phyloP scores from a whole-genome alignment of 2,888 invertebrate genomes.

The Dicyrtoma fusca region DNA sequence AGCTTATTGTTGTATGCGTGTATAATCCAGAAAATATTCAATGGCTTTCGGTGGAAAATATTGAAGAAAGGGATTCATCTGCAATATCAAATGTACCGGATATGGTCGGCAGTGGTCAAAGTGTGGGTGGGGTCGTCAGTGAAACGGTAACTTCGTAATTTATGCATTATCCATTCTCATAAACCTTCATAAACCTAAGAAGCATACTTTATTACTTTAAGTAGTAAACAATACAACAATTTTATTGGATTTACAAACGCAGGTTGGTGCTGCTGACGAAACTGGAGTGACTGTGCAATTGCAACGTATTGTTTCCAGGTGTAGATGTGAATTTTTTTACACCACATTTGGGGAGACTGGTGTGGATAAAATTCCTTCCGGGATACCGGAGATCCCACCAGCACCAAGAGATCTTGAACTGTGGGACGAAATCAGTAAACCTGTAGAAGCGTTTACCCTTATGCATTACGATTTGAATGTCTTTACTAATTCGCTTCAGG shows the following conservation, averaged over 20 bases:
- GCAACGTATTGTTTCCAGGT: constrained; percentile 94
- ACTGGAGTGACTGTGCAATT: constrained; percentile 65
- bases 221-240: no score
- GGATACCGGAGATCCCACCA: constrained; percentile 69
- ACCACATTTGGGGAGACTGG: constrained; percentile 86
- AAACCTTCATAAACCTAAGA: no score
- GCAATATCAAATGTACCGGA: constrained; percentile 84
- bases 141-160: constrained; percentile 69
- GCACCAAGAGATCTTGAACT: constrained; percentile 70
- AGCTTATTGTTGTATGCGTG: constrained; percentile 53
- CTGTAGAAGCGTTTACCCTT: constrained; percentile 94
- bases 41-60: constrained; percentile 94
- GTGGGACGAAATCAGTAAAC: constrained; percentile 81
- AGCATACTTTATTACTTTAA: no score
- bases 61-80: constrained; percentile 74
- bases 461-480: constrained; percentile 98
- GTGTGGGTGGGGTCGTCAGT: constrained; percentile 95
- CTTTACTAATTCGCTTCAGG: constrained; percentile 91
- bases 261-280: constrained; percentile 55
- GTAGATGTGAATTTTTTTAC: constrained; percentile 98
- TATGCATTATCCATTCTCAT: not conserved
- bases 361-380: constrained; percentile 66
- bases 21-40: constrained; percentile 92
- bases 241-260: no score
- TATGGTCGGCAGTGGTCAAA: constrained; percentile 89